A percentile compares a stretch with the other conserved stretches of the same genome.
These are phyloP conservation scores for Oconnorella tubifera DNA, from an alignment of 2,888 invertebrate genomes.

Conservation along the genomic window DNA sequence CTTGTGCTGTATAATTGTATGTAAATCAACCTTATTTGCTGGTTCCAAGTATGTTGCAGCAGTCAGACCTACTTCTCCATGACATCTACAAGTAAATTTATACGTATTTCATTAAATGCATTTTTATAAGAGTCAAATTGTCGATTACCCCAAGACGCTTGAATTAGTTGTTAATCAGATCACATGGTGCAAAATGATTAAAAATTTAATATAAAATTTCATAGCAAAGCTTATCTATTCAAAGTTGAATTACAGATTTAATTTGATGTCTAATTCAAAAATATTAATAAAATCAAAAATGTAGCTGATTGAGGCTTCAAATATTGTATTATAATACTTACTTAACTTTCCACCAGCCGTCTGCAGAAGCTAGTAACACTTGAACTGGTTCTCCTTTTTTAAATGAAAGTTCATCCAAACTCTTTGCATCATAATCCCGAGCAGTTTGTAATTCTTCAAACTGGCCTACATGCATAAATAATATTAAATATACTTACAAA, in stretches of 20 bases:
- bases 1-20: background rate
- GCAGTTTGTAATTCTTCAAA: slow-evolving; percentile 2
- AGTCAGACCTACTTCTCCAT: slow-evolving; percentile 22
- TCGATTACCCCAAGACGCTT: too few species aligned
- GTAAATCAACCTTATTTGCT: background rate
- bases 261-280: background rate
- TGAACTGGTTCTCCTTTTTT: slow-evolving; percentile 23
- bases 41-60: slow-evolving; percentile 20
- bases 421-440: slow-evolving; percentile 15
- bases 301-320: background rate
- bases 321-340: background rate
- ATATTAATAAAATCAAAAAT: background rate
- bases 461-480: too few species aligned
- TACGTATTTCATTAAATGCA: too few species aligned
- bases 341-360: slow-evolving; percentile 34
- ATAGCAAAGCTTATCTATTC: background rate
- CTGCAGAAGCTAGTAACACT: slow-evolving; percentile 17
- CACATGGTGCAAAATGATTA: too few species aligned
- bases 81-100: slow-evolving; percentile 15
- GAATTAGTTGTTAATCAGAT: too few species aligned
- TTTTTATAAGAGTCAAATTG: too few species aligned
- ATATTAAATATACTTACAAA: too few species aligned
- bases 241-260: background rate
- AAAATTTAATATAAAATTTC: too few species aligned
- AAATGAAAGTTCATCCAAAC: slow-evolving; percentile 27